Conservation (phyloP, 2,797 vertebrate species). For the Bovichtus variegatus region DNA sequence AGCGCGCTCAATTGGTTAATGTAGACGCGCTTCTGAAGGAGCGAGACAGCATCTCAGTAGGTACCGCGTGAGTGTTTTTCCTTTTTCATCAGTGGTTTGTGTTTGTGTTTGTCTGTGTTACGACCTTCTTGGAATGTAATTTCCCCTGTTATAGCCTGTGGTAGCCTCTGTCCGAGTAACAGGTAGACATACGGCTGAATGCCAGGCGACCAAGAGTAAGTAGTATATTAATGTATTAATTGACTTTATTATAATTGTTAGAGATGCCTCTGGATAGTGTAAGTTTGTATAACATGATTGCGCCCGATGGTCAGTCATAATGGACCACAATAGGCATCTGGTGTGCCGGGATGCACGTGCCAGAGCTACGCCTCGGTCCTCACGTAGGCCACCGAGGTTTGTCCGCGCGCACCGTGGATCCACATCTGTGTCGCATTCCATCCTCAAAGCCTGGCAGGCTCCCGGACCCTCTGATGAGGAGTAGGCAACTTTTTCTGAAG, state of each 20-base stretch:
- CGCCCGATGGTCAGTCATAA: neutral
- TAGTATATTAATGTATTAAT: neutral
- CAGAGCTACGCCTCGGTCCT: constrained; percentile 21
- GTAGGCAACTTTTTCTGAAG: neutral
- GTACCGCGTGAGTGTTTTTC: neutral
- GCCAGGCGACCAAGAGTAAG: neutral
- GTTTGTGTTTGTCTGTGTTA: neutral
- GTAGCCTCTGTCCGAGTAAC: constrained; percentile 3
- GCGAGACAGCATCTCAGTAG: constrained; percentile 37
- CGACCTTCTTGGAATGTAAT: neutral
- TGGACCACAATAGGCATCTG: neutral
- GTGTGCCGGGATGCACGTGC: neutral
- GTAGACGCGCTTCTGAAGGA: neutral
- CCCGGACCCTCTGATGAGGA: no score
- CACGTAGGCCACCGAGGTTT: constrained; percentile 42
- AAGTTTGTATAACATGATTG: neutral
- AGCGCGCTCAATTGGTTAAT: constrained; percentile 9
- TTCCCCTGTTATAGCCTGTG: neutral
- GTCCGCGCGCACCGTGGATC: neutral
- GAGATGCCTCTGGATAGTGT: no score
- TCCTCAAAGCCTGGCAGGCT: no score
- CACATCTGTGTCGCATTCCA: neutral
- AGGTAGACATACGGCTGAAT: neutral
- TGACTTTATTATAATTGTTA: neutral
- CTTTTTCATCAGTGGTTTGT: rapidly evolving